phyloP scores from a whole-genome alignment of 2,797 vertebrate genomes.

The Chaetodon trifasciatus region DNA sequence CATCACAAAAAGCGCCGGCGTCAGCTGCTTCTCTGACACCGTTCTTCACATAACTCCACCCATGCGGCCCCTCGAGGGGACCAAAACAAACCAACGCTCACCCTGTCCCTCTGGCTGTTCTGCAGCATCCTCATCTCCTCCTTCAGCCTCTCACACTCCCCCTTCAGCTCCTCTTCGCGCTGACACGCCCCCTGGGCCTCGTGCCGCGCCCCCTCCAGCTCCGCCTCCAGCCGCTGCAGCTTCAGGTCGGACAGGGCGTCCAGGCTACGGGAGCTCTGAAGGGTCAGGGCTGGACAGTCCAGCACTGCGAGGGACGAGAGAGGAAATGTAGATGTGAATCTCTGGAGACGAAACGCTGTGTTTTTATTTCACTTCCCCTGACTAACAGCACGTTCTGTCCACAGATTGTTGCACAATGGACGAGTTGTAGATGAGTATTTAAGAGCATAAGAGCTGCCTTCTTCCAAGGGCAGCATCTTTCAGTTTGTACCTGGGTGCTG shows the following conservation, averaged over 20 bases:
- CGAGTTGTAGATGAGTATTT: conserved; percentile 2
- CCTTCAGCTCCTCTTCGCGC: conserved; percentile 93
- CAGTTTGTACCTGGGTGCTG: conserved; percentile 64
- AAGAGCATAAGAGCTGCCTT: conserved; percentile 49
- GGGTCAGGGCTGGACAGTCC: conserved; percentile 89
- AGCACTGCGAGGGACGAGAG: conserved; percentile 81
- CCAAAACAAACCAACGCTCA: conserved; percentile 64
- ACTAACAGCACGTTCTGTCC: conserved; percentile 7
- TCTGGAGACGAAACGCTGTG: background rate
- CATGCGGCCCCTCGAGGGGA: background rate
- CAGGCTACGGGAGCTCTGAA: conserved; percentile 90
- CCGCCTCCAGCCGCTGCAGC: conserved; percentile 90
- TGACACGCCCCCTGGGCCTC: conserved; percentile 93
- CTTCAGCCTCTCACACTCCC: conserved; percentile 91
- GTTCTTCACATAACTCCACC: background rate
- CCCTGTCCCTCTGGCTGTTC: conserved; percentile 90
- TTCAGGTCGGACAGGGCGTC: conserved; percentile 90
- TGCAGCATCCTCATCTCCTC: conserved; percentile 93
- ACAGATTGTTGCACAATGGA: conserved; percentile 15
- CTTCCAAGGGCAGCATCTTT: conserved; percentile 67
- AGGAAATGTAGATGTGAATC: background rate
- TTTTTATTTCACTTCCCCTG: background rate
- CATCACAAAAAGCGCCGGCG: background rate
- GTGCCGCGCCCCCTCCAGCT: conserved; percentile 92
- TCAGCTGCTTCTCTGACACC: background rate